Evolutionary conservation across 2,797 vertebrate species (phyloP), one percentile per base, ranked within the genome.

Genomic region (Adelosebastes latens): DNA sequence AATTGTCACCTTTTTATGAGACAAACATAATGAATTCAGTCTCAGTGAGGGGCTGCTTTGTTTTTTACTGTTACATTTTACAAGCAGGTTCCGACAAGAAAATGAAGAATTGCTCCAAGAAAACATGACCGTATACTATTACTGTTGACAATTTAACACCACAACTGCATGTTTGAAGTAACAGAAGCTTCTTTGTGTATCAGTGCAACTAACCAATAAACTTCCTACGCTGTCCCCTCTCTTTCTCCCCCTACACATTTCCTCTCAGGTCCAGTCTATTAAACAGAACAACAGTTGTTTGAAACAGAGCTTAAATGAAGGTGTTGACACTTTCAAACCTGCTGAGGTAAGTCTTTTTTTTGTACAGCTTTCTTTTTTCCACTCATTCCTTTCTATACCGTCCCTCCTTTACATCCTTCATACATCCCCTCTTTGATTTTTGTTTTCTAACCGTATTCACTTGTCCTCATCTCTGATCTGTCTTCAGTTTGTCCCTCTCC

Each of bases 221-320:
- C 24, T 6, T 22, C 8, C 42, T 14, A 6, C 3, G 6, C 20
- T 10, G 25, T 1, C 72, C 27, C 14, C 7, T 32, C 16, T 42
- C 4, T 9, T 6, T 36, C 29, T 20, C 25, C 27, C 27, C 10
- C 18, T 6, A 10, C 32, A 16, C 12, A 22, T 36, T 55, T 6
- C 34, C 62, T 27, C 59, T 22, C 84, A 98, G 97, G 98, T 99
- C 46, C 98, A 98, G 89, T 97, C 96, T 49, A 97, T 98, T 85
- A 99, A 99, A 88, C 98, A 99, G 94, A 96, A 95, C 86, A 99
- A 97, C 85, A 97, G 98, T 39, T 94, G 96, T 81, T 75, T 97
- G 81, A 97, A 97, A 83, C 96, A 96, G 22, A 91, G 93, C 32
- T 84, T 98, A 52, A 95, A 84, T 36, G 97, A 97, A 2, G 97